Conservation (phyloP, 2,888 invertebrate species). For the Phytoseiulus persimilis region DNA sequence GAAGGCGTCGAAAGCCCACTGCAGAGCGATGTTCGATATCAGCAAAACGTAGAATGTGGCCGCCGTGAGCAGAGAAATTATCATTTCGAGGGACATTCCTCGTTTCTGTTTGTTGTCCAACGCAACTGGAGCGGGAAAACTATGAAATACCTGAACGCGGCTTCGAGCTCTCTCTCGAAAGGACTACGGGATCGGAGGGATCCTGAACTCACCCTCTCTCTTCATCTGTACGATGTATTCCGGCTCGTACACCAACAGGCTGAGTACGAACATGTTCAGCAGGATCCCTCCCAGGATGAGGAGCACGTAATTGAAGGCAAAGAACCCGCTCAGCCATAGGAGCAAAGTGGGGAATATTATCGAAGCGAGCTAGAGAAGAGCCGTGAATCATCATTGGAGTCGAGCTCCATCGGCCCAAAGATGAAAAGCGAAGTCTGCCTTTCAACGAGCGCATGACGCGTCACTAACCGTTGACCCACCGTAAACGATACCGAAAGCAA, state of each 20-base stretch:
- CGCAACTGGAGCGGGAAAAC: background rate
- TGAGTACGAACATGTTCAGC: constrained; percentile 11
- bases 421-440: background rate
- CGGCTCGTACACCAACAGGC: background rate
- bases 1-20: constrained; percentile 19
- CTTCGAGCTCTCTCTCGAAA: background rate
- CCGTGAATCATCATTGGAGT: background rate
- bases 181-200: background rate
- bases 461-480: background rate
- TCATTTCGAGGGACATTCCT: background rate
- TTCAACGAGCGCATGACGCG: no score
- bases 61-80: background rate
- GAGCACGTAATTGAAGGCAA: background rate
- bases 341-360: constrained; percentile 10
- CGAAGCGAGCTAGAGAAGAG: background rate
- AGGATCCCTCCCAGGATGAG: constrained; percentile 13
- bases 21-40: background rate
- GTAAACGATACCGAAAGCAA: constrained; percentile 9
- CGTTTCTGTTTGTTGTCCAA: background rate
- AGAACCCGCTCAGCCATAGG: constrained; percentile 5
- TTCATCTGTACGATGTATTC: background rate
- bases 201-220: background rate
- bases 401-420: background rate
- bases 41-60: background rate
- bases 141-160: no score